These are phyloP conservation scores for Heterotis niloticus DNA, from an alignment of 2,113 vertebrate species.

Conservation along the genomic window DNA sequence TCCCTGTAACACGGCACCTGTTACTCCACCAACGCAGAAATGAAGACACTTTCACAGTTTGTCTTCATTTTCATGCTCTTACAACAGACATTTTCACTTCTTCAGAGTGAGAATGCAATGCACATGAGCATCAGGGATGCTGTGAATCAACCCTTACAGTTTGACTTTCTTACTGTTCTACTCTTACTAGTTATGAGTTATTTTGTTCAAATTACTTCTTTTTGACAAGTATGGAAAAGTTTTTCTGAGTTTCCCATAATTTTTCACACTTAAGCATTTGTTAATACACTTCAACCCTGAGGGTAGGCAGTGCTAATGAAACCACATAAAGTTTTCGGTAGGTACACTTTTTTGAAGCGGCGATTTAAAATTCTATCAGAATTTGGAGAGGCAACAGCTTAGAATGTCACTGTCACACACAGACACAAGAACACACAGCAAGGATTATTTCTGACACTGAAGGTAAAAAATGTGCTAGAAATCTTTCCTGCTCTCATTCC, in stretches of 20 bases:
- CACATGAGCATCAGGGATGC: background rate
- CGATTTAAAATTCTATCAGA: background rate
- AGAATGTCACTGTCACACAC: slow-evolving; percentile 9
- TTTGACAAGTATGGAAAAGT: background rate
- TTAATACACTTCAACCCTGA: too few species aligned
- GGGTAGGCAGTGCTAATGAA: too few species aligned
- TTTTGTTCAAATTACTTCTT: background rate
- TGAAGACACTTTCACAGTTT: background rate
- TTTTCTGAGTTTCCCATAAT: background rate
- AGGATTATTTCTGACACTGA: background rate
- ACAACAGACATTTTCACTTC: background rate
- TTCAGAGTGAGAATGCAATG: background rate
- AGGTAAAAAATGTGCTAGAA: background rate
- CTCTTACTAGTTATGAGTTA: background rate
- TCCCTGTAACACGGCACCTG: background rate
- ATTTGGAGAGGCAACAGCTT: too few species aligned
- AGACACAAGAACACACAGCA: background rate
- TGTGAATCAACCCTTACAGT: background rate
- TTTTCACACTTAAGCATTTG: background rate
- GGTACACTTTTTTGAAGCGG: background rate
- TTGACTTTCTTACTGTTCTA: background rate
- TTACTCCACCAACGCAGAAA: background rate
- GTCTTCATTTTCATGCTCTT: background rate
- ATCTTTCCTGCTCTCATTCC: background rate
- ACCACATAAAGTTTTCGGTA: too few species aligned